Conservation (phyloP, 2,113 vertebrate genomes). For the Amazona vittata region DNA sequence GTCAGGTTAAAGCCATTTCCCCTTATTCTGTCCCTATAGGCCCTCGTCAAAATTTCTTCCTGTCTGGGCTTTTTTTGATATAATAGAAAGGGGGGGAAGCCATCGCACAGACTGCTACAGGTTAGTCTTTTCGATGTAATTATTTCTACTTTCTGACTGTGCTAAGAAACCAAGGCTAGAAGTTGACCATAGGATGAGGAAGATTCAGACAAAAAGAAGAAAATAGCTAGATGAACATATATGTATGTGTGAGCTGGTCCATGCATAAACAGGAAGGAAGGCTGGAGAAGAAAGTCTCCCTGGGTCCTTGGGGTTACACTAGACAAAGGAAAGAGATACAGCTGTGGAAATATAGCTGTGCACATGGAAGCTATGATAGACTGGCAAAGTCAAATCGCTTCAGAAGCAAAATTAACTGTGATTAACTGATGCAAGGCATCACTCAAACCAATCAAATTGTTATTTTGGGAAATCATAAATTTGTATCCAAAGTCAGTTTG, state of each 20-base stretch:
- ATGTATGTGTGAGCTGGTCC: rapidly evolving
- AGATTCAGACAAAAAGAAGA: neutral
- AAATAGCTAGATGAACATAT: neutral
- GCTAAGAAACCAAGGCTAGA: neutral
- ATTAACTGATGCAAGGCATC: slow-evolving; percentile 84
- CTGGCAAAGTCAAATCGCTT: slow-evolving; percentile 78
- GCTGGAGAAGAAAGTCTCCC: neutral
- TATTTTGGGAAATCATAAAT: slow-evolving; percentile 87
- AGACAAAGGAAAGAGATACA: slow-evolving; percentile 61
- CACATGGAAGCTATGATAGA: slow-evolving; percentile 64
- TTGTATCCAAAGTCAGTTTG: slow-evolving; percentile 83
- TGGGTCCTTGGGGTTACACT: neutral
- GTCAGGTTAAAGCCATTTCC: neutral
- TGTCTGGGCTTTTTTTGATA: neutral
- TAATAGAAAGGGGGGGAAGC: neutral
- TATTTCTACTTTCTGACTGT: neutral
- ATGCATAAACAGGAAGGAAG: neutral
- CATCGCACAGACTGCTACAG: neutral
- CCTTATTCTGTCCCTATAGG: neutral
- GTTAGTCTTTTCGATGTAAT: neutral
- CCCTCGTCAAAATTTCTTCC: neutral
- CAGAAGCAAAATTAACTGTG: slow-evolving; percentile 81
- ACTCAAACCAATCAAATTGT: slow-evolving; percentile 86
- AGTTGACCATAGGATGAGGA: neutral
- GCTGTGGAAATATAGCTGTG: slow-evolving; percentile 61